phyloP scores from a whole-genome alignment of 2,797 vertebrate genomes.

The Acipenser oxyrinchus region DNA sequence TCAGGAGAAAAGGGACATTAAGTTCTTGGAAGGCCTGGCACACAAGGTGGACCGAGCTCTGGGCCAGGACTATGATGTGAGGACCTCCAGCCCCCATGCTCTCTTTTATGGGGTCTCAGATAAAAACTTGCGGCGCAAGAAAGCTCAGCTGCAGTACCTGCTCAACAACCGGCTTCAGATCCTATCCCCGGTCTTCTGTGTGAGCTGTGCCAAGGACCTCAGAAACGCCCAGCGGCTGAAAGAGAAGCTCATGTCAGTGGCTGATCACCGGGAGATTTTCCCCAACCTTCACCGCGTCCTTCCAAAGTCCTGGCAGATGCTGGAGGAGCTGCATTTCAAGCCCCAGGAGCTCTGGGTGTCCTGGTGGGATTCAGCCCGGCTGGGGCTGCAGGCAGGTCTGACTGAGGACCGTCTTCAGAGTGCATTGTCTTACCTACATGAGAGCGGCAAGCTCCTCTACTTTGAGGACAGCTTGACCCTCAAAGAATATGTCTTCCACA shows the following conservation, averaged over 20 bases:
- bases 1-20: constrained; percentile 75
- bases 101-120: constrained; percentile 84
- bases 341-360: constrained; percentile 84
- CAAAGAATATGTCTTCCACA: constrained; percentile 92
- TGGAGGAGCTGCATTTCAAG: constrained; percentile 91
- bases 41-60: constrained; percentile 80
- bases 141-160: constrained; percentile 84
- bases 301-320: constrained; percentile 90
- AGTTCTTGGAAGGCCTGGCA: constrained; percentile 63
- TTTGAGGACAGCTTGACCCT: constrained; percentile 87
- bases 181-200: constrained; percentile 81
- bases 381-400: constrained; percentile 90
- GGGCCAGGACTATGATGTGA: constrained; percentile 73
- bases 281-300: constrained; percentile 86
- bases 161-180: constrained; percentile 88
- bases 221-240: constrained; percentile 70
- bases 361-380: constrained; percentile 92
- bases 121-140: constrained; percentile 80
- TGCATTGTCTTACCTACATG: constrained; percentile 86
- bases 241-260: constrained; percentile 83
- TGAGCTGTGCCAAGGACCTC: constrained; percentile 64
- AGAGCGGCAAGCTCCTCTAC: constrained; percentile 92
- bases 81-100: constrained; percentile 75
- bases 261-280: constrained; percentile 88
- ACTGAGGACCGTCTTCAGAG: constrained; percentile 92